Conservation (phyloP, 92 coral and sea anemone species). For the Actinernus sp. region DNA sequence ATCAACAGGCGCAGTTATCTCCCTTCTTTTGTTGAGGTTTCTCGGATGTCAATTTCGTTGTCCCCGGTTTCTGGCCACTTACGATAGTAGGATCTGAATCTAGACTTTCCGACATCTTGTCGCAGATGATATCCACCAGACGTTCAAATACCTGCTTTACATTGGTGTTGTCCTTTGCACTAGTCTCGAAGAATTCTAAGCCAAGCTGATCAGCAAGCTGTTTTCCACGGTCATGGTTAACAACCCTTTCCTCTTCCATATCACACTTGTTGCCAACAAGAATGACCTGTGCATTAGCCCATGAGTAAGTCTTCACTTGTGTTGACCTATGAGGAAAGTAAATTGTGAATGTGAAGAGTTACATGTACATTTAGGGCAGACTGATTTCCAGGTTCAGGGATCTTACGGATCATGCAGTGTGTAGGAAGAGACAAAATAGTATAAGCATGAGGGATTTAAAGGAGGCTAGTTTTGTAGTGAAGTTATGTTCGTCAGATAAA, state of each 20-base stretch:
- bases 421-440: too few relatives aligned
- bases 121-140: conserved; percentile 97
- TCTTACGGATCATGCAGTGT: too few relatives aligned
- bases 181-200: conserved; percentile 97
- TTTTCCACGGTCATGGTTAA: conserved; percentile 83
- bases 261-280: conserved; percentile 97
- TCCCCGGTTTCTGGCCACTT: conserved; percentile 98
- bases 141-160: conserved; percentile 98
- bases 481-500: too few relatives aligned
- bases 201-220: conserved; percentile 95
- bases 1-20: conserved; percentile 90
- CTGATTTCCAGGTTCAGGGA: too few relatives aligned
- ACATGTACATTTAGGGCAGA: too few relatives aligned
- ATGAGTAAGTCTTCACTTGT: conserved; percentile 97
- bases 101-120: conserved; percentile 98
- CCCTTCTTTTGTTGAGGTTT: conserved; percentile 77
- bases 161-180: conserved; percentile 94
- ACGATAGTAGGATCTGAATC: conserved; percentile 97
- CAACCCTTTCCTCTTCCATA: conserved; percentile 98
- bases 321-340: too few relatives aligned
- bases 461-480: too few relatives aligned
- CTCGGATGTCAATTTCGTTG: conserved; percentile 87
- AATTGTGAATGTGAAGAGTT: too few relatives aligned
- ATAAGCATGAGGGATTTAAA: too few relatives aligned
- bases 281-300: conserved; percentile 99